Evolutionary conservation across 2,888 invertebrate genomes (phyloP).

Genomic region (Craniophora ligustri): DNA sequence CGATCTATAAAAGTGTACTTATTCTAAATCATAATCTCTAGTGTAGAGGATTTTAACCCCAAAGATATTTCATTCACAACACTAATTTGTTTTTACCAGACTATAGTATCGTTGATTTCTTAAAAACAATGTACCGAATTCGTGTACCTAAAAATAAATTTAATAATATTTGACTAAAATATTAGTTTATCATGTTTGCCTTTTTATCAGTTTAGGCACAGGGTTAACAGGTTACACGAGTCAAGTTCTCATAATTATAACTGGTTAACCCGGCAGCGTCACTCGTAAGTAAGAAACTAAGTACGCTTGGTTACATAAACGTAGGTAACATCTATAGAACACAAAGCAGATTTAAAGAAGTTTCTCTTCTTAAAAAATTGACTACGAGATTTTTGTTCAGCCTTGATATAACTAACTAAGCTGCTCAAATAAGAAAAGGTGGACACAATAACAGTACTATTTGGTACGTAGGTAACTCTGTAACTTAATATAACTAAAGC

Average conservation of each 20-base stretch:
- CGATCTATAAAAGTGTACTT: too few relatives aligned
- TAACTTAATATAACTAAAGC: too few relatives aligned
- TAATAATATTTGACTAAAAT: background rate
- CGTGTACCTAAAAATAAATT: background rate
- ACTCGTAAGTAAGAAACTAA: slow-evolving; percentile 31
- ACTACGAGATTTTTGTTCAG: too few relatives aligned
- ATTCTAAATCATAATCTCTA: background rate
- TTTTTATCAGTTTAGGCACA: slow-evolving; percentile 20
- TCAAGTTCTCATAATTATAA: slow-evolving; percentile 21
- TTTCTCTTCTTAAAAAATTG: too few relatives aligned
- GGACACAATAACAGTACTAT: too few relatives aligned
- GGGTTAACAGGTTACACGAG: slow-evolving; percentile 18
- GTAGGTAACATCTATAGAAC: too few relatives aligned
- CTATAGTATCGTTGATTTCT: background rate
- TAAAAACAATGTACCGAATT: slow-evolving; percentile 5
- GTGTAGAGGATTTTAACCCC: background rate
- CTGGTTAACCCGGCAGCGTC: slow-evolving; percentile 17
- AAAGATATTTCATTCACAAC: background rate
- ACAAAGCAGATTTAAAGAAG: too few relatives aligned
- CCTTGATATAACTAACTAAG: too few relatives aligned
- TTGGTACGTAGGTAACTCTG: too few relatives aligned
- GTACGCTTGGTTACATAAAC: background rate
- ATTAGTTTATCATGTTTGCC: slow-evolving; percentile 17
- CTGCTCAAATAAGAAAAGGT: too few relatives aligned
- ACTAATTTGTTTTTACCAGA: background rate